These are phyloP conservation scores for Melanotaenia trifasciata DNA, from an alignment of 2,797 vertebrate genomes.

Conservation along the genomic window DNA sequence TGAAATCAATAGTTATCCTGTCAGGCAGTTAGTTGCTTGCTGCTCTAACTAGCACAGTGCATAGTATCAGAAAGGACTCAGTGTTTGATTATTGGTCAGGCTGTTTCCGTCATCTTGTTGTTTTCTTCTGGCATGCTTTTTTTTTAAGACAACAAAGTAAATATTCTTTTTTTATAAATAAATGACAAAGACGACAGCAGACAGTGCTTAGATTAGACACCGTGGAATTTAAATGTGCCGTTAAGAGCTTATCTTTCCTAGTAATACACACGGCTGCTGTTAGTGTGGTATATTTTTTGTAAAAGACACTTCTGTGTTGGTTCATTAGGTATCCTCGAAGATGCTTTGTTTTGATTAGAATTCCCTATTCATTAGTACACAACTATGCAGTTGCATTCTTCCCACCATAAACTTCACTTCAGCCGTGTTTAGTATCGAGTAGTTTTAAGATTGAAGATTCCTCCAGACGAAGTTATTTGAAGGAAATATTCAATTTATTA, in stretches of 20 bases:
- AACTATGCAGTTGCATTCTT: conserved; percentile 1
- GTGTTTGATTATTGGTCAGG: conserved; percentile 57
- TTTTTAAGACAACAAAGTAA: background rate
- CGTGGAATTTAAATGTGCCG: conserved; percentile 15
- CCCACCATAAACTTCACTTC: conserved; percentile 9
- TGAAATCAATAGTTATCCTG: conserved; percentile 78
- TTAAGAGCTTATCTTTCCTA: conserved; percentile 10
- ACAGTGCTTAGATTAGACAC: conserved; percentile 15
- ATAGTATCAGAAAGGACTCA: conserved; percentile 49
- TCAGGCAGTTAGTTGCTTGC: conserved; percentile 61
- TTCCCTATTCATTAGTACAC: conserved; percentile 40
- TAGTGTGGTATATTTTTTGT: conserved; percentile 46
- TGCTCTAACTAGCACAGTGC: conserved; percentile 36
- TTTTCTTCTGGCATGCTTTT: background rate
- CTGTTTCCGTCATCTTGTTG: conserved; percentile 1
- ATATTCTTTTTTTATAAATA: background rate
- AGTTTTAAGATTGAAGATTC: conserved; percentile 24
- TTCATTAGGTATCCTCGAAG: conserved; percentile 48
- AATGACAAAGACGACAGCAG: conserved; percentile 4
- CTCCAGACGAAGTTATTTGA: conserved; percentile 26
- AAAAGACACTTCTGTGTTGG: conserved; percentile 19
- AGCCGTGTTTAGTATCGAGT: conserved; percentile 13
- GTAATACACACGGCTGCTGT: conserved; percentile 19
- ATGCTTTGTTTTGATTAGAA: conserved; percentile 51
- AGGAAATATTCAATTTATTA: conserved; percentile 51